A percentile compares a stretch with the other conserved stretches of the same genome.
Conservation (phyloP, 2,888 invertebrate genomes). For the Alloplasta piceator region DNA sequence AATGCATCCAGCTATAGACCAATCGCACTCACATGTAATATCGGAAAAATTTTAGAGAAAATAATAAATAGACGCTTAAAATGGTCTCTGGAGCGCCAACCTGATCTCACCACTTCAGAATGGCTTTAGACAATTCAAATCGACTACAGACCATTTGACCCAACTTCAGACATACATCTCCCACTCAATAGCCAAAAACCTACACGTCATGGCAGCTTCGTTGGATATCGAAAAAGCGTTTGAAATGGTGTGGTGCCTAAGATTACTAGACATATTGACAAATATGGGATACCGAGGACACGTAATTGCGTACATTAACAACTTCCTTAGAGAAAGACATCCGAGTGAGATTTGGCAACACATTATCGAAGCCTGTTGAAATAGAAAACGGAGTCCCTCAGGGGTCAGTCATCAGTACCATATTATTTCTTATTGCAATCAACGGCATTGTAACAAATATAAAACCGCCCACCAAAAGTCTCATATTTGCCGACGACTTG, state of each 20-base stretch:
- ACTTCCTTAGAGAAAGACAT: slow-evolving; percentile 58
- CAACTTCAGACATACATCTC: slow-evolving; percentile 51
- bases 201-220: slow-evolving; percentile 40
- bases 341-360: slow-evolving; percentile 46
- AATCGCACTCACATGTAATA: slow-evolving; percentile 43
- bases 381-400: slow-evolving; percentile 63
- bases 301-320: slow-evolving; percentile 48
- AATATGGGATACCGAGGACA: slow-evolving; percentile 50
- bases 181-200: not conserved
- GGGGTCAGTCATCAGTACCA: slow-evolving; percentile 63
- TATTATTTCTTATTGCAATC: slow-evolving; percentile 63
- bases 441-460: slow-evolving; percentile 50
- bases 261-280: slow-evolving; percentile 52
- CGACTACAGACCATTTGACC: slow-evolving; percentile 59
- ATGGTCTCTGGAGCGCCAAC: slow-evolving; percentile 27
- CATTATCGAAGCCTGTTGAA: slow-evolving; percentile 21
- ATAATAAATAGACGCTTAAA: slow-evolving; percentile 38
- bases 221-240: slow-evolving; percentile 67
- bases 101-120: slow-evolving; percentile 16
- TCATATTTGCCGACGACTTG: slow-evolving; percentile 63
- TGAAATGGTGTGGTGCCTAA: slow-evolving; percentile 61
- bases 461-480: slow-evolving; percentile 38
- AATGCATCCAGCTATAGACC: slow-evolving; percentile 33
- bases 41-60: slow-evolving; percentile 49
- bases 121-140: slow-evolving; percentile 38